A percentile compares a stretch with the other conserved stretches of the same genome.
Conservation (phyloP, 2,888 invertebrate species). For the Galeruca laticollis region DNA sequence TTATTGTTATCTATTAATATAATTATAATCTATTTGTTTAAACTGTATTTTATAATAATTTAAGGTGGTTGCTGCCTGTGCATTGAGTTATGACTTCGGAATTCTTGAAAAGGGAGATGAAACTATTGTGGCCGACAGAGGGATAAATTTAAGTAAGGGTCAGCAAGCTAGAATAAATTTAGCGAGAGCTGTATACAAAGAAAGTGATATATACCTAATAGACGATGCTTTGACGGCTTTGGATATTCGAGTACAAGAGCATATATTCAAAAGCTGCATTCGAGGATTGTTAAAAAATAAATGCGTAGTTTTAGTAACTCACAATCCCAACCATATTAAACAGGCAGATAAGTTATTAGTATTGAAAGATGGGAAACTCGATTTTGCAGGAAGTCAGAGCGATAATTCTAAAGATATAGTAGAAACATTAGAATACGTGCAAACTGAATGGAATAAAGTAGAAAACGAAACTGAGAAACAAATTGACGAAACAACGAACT, state of each 20-base stretch:
- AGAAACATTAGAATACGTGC: constrained; percentile 26
- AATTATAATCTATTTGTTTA: neutral
- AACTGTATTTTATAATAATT: constrained; percentile 6
- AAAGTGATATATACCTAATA: constrained; percentile 81
- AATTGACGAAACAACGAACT: constrained; percentile 70
- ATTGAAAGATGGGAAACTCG: constrained; percentile 58
- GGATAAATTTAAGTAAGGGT: constrained; percentile 83
- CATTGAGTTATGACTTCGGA: constrained; percentile 72
- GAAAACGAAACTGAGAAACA: constrained; percentile 67
- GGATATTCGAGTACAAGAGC: constrained; percentile 79
- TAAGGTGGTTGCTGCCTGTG: constrained; percentile 72
- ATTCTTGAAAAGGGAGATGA: constrained; percentile 74
- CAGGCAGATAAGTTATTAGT: constrained; percentile 66
- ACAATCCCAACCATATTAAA: constrained; percentile 52
- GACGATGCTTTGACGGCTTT: constrained; percentile 87
- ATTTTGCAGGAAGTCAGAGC: constrained; percentile 46
- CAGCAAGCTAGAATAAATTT: constrained; percentile 85
- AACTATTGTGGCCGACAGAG: constrained; percentile 84
- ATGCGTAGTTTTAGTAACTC: constrained; percentile 67
- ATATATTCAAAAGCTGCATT: constrained; percentile 75
- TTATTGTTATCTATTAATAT: too few relatives aligned
- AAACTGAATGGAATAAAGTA: neutral
- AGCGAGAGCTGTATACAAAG: constrained; percentile 80
- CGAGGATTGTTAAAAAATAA: constrained; percentile 53
- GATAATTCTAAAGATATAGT: constrained; percentile 47